A percentile compares a stretch with the other conserved stretches of the same genome.
phyloP scores from a whole-genome alignment of 2,888 invertebrate species.

The Athrips mouffetella region DNA sequence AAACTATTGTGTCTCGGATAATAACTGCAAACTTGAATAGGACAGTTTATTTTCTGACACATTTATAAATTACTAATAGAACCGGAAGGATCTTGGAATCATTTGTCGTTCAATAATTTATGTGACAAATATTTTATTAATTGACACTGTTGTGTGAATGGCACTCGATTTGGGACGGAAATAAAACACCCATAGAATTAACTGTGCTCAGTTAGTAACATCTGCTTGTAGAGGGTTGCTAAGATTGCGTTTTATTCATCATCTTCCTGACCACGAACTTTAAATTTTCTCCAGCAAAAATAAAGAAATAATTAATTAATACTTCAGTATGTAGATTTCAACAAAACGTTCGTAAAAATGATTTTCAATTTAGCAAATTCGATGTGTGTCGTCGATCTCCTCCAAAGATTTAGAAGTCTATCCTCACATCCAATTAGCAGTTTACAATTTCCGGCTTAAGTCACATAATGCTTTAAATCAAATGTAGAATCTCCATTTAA shows the following conservation, averaged over 20 bases:
- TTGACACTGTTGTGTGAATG: slow-evolving; percentile 47
- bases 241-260: too few relatives aligned
- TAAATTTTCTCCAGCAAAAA: too few relatives aligned
- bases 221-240: slow-evolving; percentile 28
- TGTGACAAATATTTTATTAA: slow-evolving; percentile 73
- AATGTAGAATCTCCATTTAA: slow-evolving; percentile 23
- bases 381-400: too few relatives aligned
- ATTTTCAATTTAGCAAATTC: too few relatives aligned
- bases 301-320: too few relatives aligned
- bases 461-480: slow-evolving; percentile 31
- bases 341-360: too few relatives aligned
- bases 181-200: slow-evolving; percentile 61
- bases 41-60: slow-evolving; percentile 47
- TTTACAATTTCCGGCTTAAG: slow-evolving; percentile 4
- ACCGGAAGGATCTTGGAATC: slow-evolving; percentile 48
- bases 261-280: too few relatives aligned
- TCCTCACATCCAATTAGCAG: neutral
- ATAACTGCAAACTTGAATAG: slow-evolving; percentile 40
- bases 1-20: slow-evolving; percentile 64
- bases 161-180: slow-evolving; percentile 48
- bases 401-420: too few relatives aligned
- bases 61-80: slow-evolving; percentile 30
- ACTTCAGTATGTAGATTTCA: too few relatives aligned
- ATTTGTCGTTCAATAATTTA: slow-evolving; percentile 57
- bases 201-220: slow-evolving; percentile 26